Conservation (phyloP, 1,140 invertebrate genomes). For the Conopomorpha cramerella region DNA sequence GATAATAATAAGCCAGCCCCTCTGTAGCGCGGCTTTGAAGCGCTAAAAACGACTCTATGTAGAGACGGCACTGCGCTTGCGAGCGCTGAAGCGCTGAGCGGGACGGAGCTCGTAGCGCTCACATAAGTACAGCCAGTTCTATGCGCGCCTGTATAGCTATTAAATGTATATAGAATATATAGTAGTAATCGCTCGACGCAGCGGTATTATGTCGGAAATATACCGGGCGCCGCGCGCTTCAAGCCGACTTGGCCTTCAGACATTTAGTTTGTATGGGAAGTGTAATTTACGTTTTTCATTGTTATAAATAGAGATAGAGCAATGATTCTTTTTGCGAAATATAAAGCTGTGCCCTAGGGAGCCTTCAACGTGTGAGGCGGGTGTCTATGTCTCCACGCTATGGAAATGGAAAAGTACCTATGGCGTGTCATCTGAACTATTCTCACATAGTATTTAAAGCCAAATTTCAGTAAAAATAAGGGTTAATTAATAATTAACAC, state of each 20-base stretch:
- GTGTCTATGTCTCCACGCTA: slow-evolving; percentile 20
- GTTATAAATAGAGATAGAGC: slow-evolving; percentile 33
- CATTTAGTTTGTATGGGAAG: slow-evolving; percentile 59
- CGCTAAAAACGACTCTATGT: slow-evolving; percentile 17
- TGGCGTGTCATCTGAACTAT: slow-evolving; percentile 5
- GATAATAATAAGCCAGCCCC: slow-evolving; percentile 58
- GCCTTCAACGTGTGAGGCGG: slow-evolving; percentile 43
- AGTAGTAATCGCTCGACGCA: slow-evolving; percentile 62
- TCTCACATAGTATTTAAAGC: slow-evolving; percentile 1
- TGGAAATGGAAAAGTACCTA: slow-evolving; percentile 13
- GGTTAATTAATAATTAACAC: no score
- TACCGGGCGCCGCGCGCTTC: slow-evolving; percentile 50
- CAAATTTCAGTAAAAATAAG: no score
- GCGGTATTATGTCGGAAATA: slow-evolving; percentile 62
- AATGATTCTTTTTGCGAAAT: slow-evolving; percentile 43
- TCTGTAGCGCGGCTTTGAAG: slow-evolving; percentile 27
- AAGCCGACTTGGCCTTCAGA: slow-evolving; percentile 44
- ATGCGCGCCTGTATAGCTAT: slow-evolving; percentile 61
- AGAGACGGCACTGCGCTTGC: slow-evolving; percentile 16
- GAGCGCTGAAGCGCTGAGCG: slow-evolving; percentile 34
- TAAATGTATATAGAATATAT: slow-evolving; percentile 63
- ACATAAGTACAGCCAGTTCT: slow-evolving; percentile 61
- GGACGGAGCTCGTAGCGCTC: slow-evolving; percentile 39
- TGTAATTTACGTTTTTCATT: slow-evolving; percentile 51
- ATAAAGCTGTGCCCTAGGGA: slow-evolving; percentile 40